A percentile compares a stretch with the other conserved stretches of the same genome.
phyloP scores from a whole-genome alignment of 2,888 invertebrate genomes.

The Cryptocephalus moraei region DNA sequence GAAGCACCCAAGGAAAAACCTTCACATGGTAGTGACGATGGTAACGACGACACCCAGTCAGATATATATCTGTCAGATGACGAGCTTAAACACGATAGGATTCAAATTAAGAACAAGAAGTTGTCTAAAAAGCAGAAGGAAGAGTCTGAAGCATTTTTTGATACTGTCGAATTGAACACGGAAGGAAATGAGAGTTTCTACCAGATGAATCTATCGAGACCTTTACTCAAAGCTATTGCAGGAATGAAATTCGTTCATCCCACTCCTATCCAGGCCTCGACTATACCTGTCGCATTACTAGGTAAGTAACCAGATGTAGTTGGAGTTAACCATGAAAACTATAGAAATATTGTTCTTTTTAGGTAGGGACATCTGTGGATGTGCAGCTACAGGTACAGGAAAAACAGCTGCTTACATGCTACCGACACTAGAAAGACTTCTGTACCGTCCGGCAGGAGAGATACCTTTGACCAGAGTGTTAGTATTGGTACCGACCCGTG shows the following conservation, averaged over 20 bases:
- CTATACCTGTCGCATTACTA: conserved; percentile 86
- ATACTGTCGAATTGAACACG: conserved; percentile 52
- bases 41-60: conserved; percentile 41
- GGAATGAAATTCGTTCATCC: conserved; percentile 85
- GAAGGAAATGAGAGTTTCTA: conserved; percentile 66
- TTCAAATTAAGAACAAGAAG: conserved; percentile 57
- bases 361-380: conserved; percentile 95
- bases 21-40: conserved; percentile 38
- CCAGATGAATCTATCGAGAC: conserved; percentile 94
- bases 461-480: conserved; percentile 71
- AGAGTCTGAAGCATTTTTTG: conserved; percentile 32
- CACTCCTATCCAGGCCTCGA: conserved; percentile 93
- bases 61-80: conserved; percentile 65
- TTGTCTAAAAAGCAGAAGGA: conserved; percentile 35
- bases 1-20: conserved; percentile 29
- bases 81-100: conserved; percentile 62
- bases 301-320: conserved; percentile 42
- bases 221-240: conserved; percentile 82
- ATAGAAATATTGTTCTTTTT: conserved; percentile 5
- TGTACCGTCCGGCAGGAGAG: conserved; percentile 66
- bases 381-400: conserved; percentile 96
- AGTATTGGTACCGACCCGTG: conserved; percentile 92
- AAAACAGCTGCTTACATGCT: conserved; percentile 99
- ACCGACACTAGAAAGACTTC: conserved; percentile 86
- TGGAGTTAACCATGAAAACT: neutral